These are phyloP conservation scores for Stegodyphus mimosarum DNA, from an alignment of 1,140 invertebrate species.

Conservation along the genomic window DNA sequence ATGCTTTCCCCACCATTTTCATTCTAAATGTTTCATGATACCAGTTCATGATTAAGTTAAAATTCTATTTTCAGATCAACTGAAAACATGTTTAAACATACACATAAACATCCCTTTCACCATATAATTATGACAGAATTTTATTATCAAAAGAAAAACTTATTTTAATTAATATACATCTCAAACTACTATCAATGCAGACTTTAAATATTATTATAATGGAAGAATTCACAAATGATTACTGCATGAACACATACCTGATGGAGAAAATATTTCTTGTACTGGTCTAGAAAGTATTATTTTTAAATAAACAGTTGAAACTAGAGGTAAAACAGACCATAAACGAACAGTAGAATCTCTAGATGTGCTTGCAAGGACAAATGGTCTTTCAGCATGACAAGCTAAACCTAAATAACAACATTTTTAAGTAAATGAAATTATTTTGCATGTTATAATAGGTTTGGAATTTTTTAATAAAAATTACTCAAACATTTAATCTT, in stretches of 20 bases:
- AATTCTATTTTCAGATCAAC: too few species aligned
- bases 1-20: too few species aligned
- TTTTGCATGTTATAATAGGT: neutral
- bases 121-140: too few species aligned
- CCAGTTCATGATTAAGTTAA: too few species aligned
- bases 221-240: too few species aligned
- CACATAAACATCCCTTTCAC: too few species aligned
- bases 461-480: too few species aligned
- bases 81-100: too few species aligned
- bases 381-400: slow-evolving; percentile 69
- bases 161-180: neutral
- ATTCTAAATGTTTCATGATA: too few species aligned
- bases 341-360: slow-evolving; percentile 71
- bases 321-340: slow-evolving; percentile 68
- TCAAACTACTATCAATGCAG: neutral
- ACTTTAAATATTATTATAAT: neutral
- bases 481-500: too few species aligned
- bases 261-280: slow-evolving; percentile 65
- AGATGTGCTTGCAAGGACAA: slow-evolving; percentile 70
- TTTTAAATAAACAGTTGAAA: slow-evolving; percentile 68
- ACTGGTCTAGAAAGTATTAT: slow-evolving; percentile 67
- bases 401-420: slow-evolving; percentile 67
- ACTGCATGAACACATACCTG: slow-evolving; percentile 62
- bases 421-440: neutral
- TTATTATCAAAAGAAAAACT: too few species aligned